phyloP scores from a whole-genome alignment of 2,113 vertebrate species.

The Paralichthys olivaceus region DNA sequence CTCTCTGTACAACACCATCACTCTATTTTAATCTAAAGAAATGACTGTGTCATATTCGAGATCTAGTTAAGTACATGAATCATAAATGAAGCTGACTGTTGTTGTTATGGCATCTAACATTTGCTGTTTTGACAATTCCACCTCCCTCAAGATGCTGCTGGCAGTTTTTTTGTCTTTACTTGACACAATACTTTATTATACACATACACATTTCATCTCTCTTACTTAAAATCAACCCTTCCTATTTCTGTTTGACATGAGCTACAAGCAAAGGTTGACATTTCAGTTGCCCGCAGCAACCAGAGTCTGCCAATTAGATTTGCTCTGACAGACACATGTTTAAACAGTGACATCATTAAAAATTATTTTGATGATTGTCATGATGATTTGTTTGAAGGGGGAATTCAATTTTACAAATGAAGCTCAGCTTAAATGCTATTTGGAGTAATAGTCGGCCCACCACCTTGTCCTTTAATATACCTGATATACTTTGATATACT shows the following conservation, averaged over 20 bases:
- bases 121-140: constrained; percentile 6
- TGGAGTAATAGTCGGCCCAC: not conserved
- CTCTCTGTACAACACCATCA: not conserved
- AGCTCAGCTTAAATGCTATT: not conserved
- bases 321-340: constrained; percentile 1
- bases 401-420: not conserved
- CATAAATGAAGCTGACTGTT: too few species aligned
- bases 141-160: too few species aligned
- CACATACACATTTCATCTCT: not conserved
- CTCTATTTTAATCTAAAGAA: constrained; percentile 3
- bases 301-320: constrained; percentile 6
- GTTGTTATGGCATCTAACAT: constrained; percentile 20
- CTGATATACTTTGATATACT: too few species aligned
- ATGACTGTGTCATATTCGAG: not conserved
- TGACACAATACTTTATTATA: not conserved
- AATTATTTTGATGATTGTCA: constrained; percentile 2
- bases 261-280: not conserved
- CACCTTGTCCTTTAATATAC: too few species aligned
- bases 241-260: not conserved
- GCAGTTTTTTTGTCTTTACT: not conserved
- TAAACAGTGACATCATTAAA: not conserved
- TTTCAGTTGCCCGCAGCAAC: constrained; percentile 1
- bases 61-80: not conserved
- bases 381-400: constrained; percentile 1
- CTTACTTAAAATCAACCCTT: not conserved